Evolutionary conservation across 2,888 invertebrate genomes (phyloP), one percentile per base, ranked within the genome.

Genomic region (Eupeodes luniger): DNA sequence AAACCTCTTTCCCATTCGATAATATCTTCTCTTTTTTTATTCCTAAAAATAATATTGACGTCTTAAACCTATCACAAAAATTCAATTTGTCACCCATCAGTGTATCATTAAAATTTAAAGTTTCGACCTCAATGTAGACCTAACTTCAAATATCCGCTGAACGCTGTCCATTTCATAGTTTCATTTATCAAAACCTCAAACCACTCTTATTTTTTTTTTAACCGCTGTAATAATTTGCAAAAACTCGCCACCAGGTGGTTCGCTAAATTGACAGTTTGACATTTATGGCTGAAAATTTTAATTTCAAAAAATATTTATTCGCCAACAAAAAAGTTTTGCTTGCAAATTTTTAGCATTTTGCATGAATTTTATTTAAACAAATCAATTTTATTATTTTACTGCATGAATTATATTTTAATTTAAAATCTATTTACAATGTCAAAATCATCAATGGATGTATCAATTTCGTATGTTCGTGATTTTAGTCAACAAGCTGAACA

Each of bases 401-500:
- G 78, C 40, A 74, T 77, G 77, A 44, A 57, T 12, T 34, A 5
- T 0, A 6, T 0, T 34, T 61, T 19, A 66, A 2, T 40, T 61
- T n/a, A 14, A n/a, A 27, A 11, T 19, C n/a, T 7, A 27, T 2
- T 0, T 19, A 79, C 34, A 16, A 88, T 88, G 88, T 61, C 88
- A 4, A 88, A 88, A 74, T 77, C 81, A 16, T 88, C 88, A 16
- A 67, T 85, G 78, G 85, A 88, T 70, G 78, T 91, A 74, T 91
- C 92, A 0, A 90, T 92, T 11, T 90, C 91, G 9, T 93, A 93
- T 82, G 90, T 92, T 4, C 91, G 92, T 0, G 92, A 93, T 19
- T 93, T 93, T 67, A 91, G 92, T 81, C 85, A 64, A 4, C 92
- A 92, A 69, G 91, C 91, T 0, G 84, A 90, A 5, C 77, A 89